Base-by-base conservation (phyloP, 2,888 invertebrate genomes). In the Tetropium fuscum region DNA sequence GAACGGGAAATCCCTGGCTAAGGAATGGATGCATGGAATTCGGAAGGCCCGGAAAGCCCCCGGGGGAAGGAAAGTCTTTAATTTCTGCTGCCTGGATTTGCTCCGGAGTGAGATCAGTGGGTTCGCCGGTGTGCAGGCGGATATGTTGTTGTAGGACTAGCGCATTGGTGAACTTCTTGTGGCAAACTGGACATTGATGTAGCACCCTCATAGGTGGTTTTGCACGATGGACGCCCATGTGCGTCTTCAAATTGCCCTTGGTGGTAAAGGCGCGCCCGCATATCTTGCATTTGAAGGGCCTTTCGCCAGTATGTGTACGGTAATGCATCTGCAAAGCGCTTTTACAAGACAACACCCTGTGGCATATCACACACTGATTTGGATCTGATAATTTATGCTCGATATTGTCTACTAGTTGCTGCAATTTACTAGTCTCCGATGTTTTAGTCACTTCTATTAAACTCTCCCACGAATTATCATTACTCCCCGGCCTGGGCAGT, bases 171-270 rank as follows among this genome's bases (percentile, higher is more conserved):
- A 95, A 97, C 82, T 95, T 95, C 83, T 97, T 97, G 84, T 97
- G 97, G 79, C 98, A 98, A 36, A 95, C 95, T 36, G 95, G 95
- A 83, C 98, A 98, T 83, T 97, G 97, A 81, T 98, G 97, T 71
- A 96, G 87, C 71, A 93, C 91, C 68, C 96, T 86, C 83, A 95
- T 88, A 13, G 97, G 97, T 47, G 95, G 95, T 81, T 96, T 98
- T 67, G 96, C 94, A 68, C 97, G 88, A 83, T 98, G 98, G 27
- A 98, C 98, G 58, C 97, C 97, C 98, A 99, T 98, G 85, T 99
- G 98, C n/a, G 98, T 98, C 84, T 98, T 98, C 70, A 99, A 87
- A 83, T 98, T 98, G 54, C 98, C 98, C 84, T 98, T 98, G 45
- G 98, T 98, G 56, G 98, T 98, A 83, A 98, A 99, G 34, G 98